Evolutionary conservation across 2,888 invertebrate genomes (phyloP).

Genomic region (Campoletis raptor): DNA sequence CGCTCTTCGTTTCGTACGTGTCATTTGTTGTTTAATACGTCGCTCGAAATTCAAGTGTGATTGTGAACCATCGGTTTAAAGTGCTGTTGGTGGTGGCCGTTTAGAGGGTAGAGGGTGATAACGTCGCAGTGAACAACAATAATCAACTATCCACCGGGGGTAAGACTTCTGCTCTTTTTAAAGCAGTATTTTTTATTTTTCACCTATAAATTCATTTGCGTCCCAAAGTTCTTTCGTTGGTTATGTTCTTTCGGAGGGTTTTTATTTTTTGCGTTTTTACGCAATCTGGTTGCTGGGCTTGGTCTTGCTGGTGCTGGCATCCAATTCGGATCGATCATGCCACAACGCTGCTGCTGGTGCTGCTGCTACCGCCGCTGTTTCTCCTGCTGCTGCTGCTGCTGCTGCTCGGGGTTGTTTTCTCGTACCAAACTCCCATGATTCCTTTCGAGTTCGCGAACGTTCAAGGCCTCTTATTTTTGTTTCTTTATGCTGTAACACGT

Average conservation of each 20-base stretch:
- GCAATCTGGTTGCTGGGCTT: constrained; percentile 61
- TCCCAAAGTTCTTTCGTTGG: background rate
- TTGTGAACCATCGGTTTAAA: background rate
- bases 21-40: constrained; percentile 48
- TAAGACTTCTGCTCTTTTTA: constrained; percentile 19
- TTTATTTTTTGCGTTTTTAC: constrained; percentile 38
- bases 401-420: constrained; percentile 65
- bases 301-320: constrained; percentile 56
- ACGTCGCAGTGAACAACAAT: constrained; percentile 37
- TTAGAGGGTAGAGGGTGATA: constrained; percentile 21
- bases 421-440: constrained; percentile 50
- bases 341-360: constrained; percentile 47
- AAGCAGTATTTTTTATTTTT: background rate
- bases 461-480: constrained; percentile 62
- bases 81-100: constrained; percentile 20
- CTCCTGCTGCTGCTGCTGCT: constrained; percentile 2
- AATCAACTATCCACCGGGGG: constrained; percentile 1
- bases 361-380: constrained; percentile 12
- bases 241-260: background rate
- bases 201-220: background rate
- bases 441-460: constrained; percentile 63
- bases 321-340: constrained; percentile 68
- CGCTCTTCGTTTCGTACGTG: constrained; percentile 41
- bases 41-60: constrained; percentile 26
- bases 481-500: background rate